Evolutionary conservation across 2,797 vertebrate genomes (phyloP), one percentile per base, ranked within the genome.

Genomic region (Acipenser oxyrinchus): DNA sequence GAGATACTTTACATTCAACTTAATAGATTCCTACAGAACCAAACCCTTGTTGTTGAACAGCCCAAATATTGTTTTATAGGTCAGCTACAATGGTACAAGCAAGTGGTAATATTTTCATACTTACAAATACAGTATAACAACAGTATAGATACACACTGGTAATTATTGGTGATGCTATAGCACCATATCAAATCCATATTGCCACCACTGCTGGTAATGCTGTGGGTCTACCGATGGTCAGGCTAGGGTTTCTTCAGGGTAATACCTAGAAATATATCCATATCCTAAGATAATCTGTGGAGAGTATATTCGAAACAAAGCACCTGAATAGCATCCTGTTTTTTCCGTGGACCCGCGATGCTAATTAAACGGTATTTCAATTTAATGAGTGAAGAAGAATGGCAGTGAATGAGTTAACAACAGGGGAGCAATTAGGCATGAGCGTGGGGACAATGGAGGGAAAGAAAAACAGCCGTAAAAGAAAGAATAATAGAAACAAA

Each of bases 141-240:
- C 37, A 5, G 37, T 37, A 6, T 12, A 13, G 48, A 13, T 48
- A 7, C 15, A 49, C 15, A 49, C 48, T 63, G 48, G 2, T 15
- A 64, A 10, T 51, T 51, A 18, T 6, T 37, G 11, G 49, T 10
- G 12, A 51, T 2, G 8, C 37, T 18, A 50, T 10, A 1, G 12
- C 49, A 7, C 8, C 12, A 10, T 15, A 37, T 37, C 37, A 37
- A 37, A 37, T 37, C 37, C 37, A 37, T 37, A 37, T 37, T 37
- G 37, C 3, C 37, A 5, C 37, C 37, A 37, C 37, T 37, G 37
- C 37, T 37, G 4, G 86, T 84, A 89, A 91, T 87, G 79, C 71
- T 79, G 79, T 76, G 18, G 1, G 18, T 37, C 37, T 37, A 4
- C 37, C 37, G 5, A 37, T 37, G 37, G 37, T 5, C 37, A 37